Base-by-base conservation (phyloP, 2,888 invertebrate species). In the Mythimna lalbum region DNA sequence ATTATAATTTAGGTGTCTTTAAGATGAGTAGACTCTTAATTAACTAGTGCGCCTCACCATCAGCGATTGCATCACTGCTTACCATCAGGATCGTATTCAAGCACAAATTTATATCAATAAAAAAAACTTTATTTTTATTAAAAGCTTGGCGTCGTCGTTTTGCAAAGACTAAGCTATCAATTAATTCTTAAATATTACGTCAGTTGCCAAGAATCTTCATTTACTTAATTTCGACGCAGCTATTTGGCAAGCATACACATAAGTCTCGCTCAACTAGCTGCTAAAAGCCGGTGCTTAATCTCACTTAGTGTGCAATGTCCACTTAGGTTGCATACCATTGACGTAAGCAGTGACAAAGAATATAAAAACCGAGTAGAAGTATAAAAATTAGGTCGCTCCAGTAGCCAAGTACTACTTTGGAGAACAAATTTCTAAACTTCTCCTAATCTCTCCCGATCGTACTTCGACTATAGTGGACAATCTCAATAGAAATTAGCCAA, bases 251-350 rank as follows among this genome's bases (percentile, higher is more conserved):
- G 74, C 47, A 53, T 56, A 50, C 61, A 65, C 70, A 61, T 70
- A 72, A 71, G 63, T 74, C 59, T 70, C 63, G 66, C 66, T 73
- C 62, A 75, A 74, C 57, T 63, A 53, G 57, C 61, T 55, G 63
- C 64, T 71, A 74, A 76, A 57, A 75, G 57, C 50, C 19, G 55
- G 63, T 74, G 72, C 73, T 81, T 81, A 80, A 84, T 80, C 78
- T 71, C 49, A 67, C 75, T 74, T 68, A 77, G 64, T 83, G 63
- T 36, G 81, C 78, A 83, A 83, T 81, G 83, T 83, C 73, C 83
- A 83, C 76, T 85, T 78, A 73, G 43, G 23, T 65, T 67, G 63
- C 63, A 80, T 80, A 56, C 67, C 60, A 19, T 53, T 78, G 78
- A 78, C 73, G 80, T 73, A 78, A 78, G 19, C 12, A 36, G 31